phyloP scores from a whole-genome alignment of 1,140 invertebrate genomes.

The Scaptomyza hsui region DNA sequence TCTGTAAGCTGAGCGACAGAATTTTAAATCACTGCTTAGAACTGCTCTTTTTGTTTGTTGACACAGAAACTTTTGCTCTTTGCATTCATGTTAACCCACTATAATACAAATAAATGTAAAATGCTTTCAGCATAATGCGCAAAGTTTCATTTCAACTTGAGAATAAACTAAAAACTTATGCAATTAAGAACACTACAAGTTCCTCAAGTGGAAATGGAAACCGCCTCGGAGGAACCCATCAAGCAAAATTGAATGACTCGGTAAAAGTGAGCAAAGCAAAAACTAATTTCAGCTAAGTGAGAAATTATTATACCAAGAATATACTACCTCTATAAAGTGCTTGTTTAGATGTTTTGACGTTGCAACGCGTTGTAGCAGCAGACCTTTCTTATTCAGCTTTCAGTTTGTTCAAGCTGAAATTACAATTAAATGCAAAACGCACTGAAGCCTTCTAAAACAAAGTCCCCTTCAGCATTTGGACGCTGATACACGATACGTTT shows the following conservation, averaged over 20 bases:
- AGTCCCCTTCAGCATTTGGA: conserved; percentile 4
- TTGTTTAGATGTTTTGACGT: conserved; percentile 15
- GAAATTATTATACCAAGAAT: conserved; percentile 46
- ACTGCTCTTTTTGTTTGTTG: neutral
- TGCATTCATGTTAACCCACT: conserved; percentile 13
- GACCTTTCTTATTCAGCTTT: conserved; percentile 20
- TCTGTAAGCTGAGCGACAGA: conserved; percentile 13
- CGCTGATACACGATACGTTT: conserved; percentile 42
- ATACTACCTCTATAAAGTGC: conserved; percentile 15
- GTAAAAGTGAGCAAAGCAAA: conserved; percentile 29
- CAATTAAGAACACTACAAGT: conserved; percentile 48
- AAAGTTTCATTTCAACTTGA: conserved; percentile 33
- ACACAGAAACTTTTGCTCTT: neutral
- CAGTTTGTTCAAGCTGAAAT: conserved; percentile 38
- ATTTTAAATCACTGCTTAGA: neutral
- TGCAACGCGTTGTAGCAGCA: too few relatives aligned
- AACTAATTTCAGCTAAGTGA: conserved; percentile 44
- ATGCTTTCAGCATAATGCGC: conserved; percentile 35
- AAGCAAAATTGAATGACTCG: conserved; percentile 30
- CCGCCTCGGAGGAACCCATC: conserved; percentile 33
- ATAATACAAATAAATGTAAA: conserved; percentile 42
- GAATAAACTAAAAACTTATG: conserved; percentile 49
- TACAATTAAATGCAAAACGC: conserved; percentile 50
- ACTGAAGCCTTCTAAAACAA: conserved; percentile 44
- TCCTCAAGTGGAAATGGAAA: conserved; percentile 50